Conservation (phyloP, 2,797 vertebrate genomes). For the Onychomys torridus region DNA sequence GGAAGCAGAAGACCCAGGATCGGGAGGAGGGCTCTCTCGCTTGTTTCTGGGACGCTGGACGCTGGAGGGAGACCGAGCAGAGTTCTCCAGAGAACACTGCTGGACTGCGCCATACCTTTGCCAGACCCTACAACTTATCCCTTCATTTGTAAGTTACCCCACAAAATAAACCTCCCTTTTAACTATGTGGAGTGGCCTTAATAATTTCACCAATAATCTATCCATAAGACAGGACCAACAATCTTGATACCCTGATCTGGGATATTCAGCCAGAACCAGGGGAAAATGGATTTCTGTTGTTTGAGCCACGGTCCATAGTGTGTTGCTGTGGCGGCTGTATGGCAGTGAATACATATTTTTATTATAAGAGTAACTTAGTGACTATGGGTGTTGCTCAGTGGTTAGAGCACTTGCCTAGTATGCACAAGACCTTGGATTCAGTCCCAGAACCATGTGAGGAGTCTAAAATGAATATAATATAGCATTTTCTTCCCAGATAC, state of each 20-base stretch:
- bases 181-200: too few relatives aligned
- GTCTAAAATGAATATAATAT: background rate
- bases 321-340: background rate
- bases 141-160: too few relatives aligned
- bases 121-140: too few relatives aligned
- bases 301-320: background rate
- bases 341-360: background rate
- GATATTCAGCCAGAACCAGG: background rate
- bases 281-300: background rate
- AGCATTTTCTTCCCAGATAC: background rate
- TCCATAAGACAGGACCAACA: background rate
- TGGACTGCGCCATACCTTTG: too few relatives aligned
- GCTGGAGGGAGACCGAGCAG: too few relatives aligned
- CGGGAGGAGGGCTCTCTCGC: too few relatives aligned
- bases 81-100: too few relatives aligned
- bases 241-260: background rate
- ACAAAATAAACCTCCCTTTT: too few relatives aligned
- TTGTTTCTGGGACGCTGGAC: too few relatives aligned
- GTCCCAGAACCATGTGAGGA: background rate
- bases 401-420: background rate
- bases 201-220: too few relatives aligned
- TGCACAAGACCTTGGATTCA: background rate
- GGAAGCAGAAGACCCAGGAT: too few relatives aligned
- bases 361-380: constrained; percentile 3
- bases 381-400: background rate